Base-by-base conservation (phyloP, 2,888 invertebrate genomes). In the Sinopyrophorus schimmeli region DNA sequence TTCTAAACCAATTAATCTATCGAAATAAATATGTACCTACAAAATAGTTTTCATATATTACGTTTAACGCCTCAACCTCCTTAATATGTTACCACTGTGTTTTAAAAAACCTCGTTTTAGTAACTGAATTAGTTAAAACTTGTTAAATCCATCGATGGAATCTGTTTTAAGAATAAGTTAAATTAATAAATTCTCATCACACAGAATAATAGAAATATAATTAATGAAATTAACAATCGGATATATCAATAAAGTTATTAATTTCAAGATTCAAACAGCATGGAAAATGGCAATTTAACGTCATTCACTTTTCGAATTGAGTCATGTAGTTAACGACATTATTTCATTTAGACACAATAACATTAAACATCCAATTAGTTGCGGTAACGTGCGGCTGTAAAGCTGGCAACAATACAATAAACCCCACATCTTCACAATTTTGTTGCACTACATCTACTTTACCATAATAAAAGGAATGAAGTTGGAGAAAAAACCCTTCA, bases 361-460 rank as follows among this genome's bases (percentile, higher is more conserved):
- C 59, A 47, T 57, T 53, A 54, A 54, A 54, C 57, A 58, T 60
- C 57, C 55, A 60, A 62, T 62, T 62, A 58, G 62, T 56, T 59
- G 47, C 62, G 58, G 59, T 42, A 51, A 48, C 43, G 48, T 57
- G 59, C 58, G 43, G 52, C 50, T 60, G 55, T 48, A 60, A 55
- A 54, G 57, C 49, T 47, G 43, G 42, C 44, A 48, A 46, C 17
- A 42, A 46, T 44, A 53, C 41, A 49, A 47, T 27, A 32, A 18
- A 12, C 18, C 21, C 37, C n/a, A 11, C 18, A 18, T 16, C 5
- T 26, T 39, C 10, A 7, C 23, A 18, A 20, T 10, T 18, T 20
- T 11, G 34, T n/a, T 24, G 9, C 11, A 9, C 21, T 5, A 35
- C 23, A 21, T n/a, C n/a, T n/a, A n/a, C n/a, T n/a, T n/a, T n/a